Evolutionary conservation across 2,797 vertebrate species (phyloP).

Genomic region (Semotilus atromaculatus): DNA sequence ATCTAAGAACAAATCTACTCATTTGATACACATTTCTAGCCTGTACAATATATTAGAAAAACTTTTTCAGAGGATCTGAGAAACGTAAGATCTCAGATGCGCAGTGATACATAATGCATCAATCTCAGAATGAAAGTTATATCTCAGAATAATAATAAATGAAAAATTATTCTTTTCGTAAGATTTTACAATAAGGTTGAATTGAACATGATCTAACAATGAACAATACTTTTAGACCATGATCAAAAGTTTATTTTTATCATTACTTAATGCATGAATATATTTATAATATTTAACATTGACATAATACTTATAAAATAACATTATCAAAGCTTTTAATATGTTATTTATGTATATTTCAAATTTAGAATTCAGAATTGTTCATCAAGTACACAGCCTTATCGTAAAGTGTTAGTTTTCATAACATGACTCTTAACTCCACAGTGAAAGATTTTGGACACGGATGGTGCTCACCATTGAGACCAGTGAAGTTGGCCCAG

Average conservation of each 20-base stretch:
- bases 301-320: background rate
- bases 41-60: background rate
- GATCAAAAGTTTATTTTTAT: background rate
- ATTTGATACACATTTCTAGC: background rate
- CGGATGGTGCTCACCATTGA: slow-evolving; percentile 83
- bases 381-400: background rate
- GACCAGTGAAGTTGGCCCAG: slow-evolving; percentile 79
- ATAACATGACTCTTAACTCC: background rate
- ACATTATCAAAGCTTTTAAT: background rate
- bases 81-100: background rate
- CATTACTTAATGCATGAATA: background rate
- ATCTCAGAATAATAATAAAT: background rate
- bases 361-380: background rate
- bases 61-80: background rate
- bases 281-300: background rate
- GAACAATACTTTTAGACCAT: background rate
- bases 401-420: background rate
- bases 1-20: background rate
- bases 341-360: background rate
- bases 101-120: background rate
- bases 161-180: background rate
- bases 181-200: background rate
- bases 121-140: background rate
- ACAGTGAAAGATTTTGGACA: background rate
- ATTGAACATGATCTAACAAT: background rate